Conservation (phyloP, 2,113 vertebrate species). For the Pachypanchax playfairii region DNA sequence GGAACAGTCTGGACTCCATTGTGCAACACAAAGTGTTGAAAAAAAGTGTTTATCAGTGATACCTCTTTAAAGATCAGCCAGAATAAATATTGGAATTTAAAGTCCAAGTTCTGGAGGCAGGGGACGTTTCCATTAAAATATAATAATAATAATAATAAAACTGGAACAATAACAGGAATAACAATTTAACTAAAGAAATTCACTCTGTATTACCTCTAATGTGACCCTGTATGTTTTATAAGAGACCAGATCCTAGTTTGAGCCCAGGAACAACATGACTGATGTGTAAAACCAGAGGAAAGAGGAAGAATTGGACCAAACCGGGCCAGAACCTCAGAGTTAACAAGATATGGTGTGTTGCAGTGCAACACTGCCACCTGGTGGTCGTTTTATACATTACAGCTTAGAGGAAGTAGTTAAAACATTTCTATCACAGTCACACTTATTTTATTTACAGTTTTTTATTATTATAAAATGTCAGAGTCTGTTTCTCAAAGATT, state of each 20-base stretch:
- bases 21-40: conserved; percentile 5
- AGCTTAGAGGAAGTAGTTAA: background rate
- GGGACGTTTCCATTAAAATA: background rate
- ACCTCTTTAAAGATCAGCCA: background rate
- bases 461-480: no score
- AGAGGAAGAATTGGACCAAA: conserved; percentile 45
- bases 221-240: no score
- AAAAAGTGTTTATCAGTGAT: background rate
- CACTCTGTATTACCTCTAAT: no score
- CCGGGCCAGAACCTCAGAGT: background rate
- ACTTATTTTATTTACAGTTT: no score
- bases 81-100: conserved; percentile 18
- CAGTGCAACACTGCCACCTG: conserved; percentile 42
- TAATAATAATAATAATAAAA: background rate
- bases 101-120: conserved; percentile 8
- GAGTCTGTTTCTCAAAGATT: no score
- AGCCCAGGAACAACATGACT: conserved; percentile 15
- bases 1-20: background rate
- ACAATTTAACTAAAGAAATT: no score
- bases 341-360: background rate
- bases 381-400: conserved; percentile 13
- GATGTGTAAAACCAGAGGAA: conserved; percentile 31
- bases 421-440: background rate
- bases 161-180: background rate
- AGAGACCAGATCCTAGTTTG: no score